Evolutionary conservation across 35 echinoderm and acorn worm species (phyloP).

Genomic region (Chiridota heheva): DNA sequence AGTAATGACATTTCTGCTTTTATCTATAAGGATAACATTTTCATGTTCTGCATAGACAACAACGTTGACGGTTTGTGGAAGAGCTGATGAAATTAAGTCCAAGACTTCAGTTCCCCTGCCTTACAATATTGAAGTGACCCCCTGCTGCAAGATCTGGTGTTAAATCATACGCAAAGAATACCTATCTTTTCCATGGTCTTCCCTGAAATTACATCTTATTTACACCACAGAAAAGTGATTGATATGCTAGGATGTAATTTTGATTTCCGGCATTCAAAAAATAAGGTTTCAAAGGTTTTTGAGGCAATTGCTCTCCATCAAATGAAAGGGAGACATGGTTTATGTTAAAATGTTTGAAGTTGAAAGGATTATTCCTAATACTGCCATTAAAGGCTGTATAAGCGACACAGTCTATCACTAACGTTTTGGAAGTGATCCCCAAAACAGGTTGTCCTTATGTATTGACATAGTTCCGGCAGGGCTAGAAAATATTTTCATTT

Average conservation of each 20-base stretch:
- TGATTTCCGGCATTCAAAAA: slow-evolving; percentile 31
- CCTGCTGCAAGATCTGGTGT: slow-evolving; percentile 68
- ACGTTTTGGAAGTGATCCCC: slow-evolving; percentile 40
- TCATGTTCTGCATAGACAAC: slow-evolving; percentile 73
- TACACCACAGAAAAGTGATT: no score
- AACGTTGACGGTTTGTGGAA: slow-evolving; percentile 43
- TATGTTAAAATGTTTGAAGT: slow-evolving; percentile 64
- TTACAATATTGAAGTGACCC: slow-evolving; percentile 55
- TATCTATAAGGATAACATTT: slow-evolving; percentile 58
- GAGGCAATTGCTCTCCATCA: slow-evolving; percentile 75
- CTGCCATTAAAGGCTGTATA: slow-evolving; percentile 65
- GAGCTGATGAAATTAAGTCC: slow-evolving; percentile 40
- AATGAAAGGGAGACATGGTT: no score
- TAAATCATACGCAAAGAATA: slow-evolving; percentile 57
- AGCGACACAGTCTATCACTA: slow-evolving; percentile 33
- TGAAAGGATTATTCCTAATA: slow-evolving; percentile 59
- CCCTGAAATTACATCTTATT: no score
- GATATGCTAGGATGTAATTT: slow-evolving; percentile 54
- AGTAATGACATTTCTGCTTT: slow-evolving; percentile 48
- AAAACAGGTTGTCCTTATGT: slow-evolving; percentile 35
- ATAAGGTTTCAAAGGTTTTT: slow-evolving; percentile 61
- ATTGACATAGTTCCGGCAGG: slow-evolving; percentile 40
- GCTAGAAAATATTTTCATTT: slow-evolving; percentile 44
- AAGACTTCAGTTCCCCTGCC: slow-evolving; percentile 54
- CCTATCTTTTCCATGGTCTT: slow-evolving; percentile 66